phyloP scores from a whole-genome alignment of 2,797 vertebrate genomes.

The Lacerta agilis region DNA sequence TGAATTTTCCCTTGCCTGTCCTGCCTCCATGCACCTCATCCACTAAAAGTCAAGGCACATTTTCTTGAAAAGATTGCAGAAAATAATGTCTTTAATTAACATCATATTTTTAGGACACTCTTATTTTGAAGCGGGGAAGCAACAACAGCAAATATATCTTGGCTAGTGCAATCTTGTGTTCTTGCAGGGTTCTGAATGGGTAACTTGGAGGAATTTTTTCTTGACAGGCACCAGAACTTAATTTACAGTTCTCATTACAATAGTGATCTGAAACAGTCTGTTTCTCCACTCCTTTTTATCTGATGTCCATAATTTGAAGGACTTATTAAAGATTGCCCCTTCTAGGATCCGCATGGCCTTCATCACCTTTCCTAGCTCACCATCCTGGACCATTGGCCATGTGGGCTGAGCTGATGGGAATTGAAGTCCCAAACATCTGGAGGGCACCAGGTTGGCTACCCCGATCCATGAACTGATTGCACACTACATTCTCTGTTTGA shows the following conservation, averaged over 20 bases:
- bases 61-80: conserved; percentile 17
- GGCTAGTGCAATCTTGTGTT: conserved; percentile 39
- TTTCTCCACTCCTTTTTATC: no score
- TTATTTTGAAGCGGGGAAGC: not conserved
- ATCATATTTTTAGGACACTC: conserved; percentile 45
- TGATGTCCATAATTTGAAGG: no score
- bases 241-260: conserved; percentile 9
- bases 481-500: no score
- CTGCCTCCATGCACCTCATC: not conserved
- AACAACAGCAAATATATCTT: not conserved
- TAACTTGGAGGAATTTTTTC: conserved; percentile 32
- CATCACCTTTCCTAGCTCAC: no score
- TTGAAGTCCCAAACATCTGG: no score
- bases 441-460: no score
- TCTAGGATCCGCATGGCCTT: no score
- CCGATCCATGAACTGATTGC: no score
- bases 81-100: conserved; percentile 50
- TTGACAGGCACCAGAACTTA: conserved; percentile 47
- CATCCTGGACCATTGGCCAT: no score
- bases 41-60: not conserved
- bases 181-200: conserved; percentile 41
- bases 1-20: conserved; percentile 12
- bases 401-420: no score
- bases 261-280: no score
- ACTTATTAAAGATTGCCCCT: no score